Conservation (phyloP, 2,888 invertebrate species). For the Schizaphis graminum region DNA sequence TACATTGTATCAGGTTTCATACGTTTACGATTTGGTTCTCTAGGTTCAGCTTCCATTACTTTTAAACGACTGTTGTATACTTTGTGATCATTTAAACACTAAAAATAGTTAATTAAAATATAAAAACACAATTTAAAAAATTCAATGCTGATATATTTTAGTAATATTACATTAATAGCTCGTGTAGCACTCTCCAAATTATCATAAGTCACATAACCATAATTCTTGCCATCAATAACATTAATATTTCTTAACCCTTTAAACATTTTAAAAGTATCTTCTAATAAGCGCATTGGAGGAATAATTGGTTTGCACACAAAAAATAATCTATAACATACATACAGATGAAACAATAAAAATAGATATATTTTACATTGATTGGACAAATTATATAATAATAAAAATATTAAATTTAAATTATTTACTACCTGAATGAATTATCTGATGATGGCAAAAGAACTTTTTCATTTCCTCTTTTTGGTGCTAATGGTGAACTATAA, state of each 20-base stretch:
- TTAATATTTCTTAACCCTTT: constrained; percentile 92
- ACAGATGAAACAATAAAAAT: constrained; percentile 59
- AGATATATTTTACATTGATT: neutral
- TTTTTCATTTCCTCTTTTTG: constrained; percentile 63
- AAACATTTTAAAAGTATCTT: constrained; percentile 92
- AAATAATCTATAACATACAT: constrained; percentile 71
- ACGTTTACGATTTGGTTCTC: constrained; percentile 66
- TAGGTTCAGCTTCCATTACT: constrained; percentile 86
- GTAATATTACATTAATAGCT: constrained; percentile 77
- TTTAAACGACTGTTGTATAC: constrained; percentile 88
- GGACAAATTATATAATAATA: neutral
- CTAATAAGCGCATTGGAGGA: constrained; percentile 83
- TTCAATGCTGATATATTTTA: neutral
- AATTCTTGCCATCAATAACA: constrained; percentile 89
- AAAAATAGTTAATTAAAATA: constrained; percentile 55
- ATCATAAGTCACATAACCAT: constrained; percentile 92
- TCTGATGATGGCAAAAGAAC: constrained; percentile 43
- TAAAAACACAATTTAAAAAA: neutral
- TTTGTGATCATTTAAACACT: constrained; percentile 86
- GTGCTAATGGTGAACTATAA: constrained; percentile 32
- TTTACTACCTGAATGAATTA: constrained; percentile 53
- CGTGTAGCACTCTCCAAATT: constrained; percentile 80
- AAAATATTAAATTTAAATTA: neutral
- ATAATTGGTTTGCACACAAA: constrained; percentile 76
- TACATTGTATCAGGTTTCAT: constrained; percentile 64